A percentile compares a stretch with the other conserved stretches of the same genome.
Conservation (phyloP, 1,140 invertebrate genomes). For the Acromyrmex heyeri region DNA sequence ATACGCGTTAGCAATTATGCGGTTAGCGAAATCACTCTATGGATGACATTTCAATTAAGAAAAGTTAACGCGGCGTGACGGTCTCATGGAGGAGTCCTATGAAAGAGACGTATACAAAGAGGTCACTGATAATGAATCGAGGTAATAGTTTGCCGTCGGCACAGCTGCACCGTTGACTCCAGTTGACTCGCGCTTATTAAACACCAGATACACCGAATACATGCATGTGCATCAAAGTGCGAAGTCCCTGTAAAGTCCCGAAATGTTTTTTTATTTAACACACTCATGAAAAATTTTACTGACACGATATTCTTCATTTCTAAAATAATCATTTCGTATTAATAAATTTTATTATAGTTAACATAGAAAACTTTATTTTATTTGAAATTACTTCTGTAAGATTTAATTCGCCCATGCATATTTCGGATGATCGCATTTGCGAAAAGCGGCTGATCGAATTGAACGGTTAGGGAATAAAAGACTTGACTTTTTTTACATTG, state of each 20-base stretch:
- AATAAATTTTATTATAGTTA: neutral
- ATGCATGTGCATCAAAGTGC: neutral
- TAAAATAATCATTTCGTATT: neutral
- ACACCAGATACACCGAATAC: constrained; percentile 60
- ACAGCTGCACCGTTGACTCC: constrained; percentile 76
- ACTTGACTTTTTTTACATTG: constrained; percentile 8
- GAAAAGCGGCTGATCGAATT: constrained; percentile 42
- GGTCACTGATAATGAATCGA: constrained; percentile 73
- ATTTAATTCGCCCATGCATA: neutral
- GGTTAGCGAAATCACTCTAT: neutral
- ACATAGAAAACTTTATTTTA: neutral
- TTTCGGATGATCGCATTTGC: neutral
- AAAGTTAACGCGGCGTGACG: constrained; percentile 60
- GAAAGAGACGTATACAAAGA: constrained; percentile 57
- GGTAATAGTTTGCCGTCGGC: constrained; percentile 67
- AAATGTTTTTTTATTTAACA: constrained; percentile 9
- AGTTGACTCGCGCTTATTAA: constrained; percentile 78
- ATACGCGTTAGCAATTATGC: neutral
- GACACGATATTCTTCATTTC: neutral
- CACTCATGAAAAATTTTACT: neutral
- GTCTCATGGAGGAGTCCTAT: neutral
- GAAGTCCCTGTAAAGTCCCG: neutral
- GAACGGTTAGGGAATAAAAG: constrained; percentile 8
- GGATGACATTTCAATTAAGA: constrained; percentile 73
- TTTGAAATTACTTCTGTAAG: neutral